Percentiles rank a stretch among this genome's conserved stretches.
phyloP scores from a whole-genome alignment of 2,797 vertebrate genomes.

The Molossus alvarezi region DNA sequence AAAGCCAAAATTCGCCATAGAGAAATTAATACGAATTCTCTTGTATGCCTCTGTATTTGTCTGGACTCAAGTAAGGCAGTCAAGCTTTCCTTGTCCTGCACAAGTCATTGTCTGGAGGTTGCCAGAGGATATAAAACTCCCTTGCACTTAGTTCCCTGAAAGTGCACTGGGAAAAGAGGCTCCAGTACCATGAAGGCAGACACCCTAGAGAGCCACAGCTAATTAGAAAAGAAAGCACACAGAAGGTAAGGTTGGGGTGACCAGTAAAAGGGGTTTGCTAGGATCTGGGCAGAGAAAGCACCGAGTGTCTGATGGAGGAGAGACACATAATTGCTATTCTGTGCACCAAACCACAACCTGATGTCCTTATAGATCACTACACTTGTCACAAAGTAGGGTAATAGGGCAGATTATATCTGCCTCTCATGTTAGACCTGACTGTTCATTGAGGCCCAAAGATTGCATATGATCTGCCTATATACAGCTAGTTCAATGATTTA shows the following conservation, averaged over 20 bases:
- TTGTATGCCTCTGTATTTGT: neutral
- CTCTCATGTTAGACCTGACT: conserved; percentile 35
- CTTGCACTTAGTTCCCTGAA: conserved; percentile 22
- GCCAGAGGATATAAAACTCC: neutral
- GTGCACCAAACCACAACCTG: neutral
- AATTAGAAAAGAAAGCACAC: conserved; percentile 17
- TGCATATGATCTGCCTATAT: conserved; percentile 4
- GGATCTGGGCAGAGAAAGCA: neutral
- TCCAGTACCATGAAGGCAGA: neutral
- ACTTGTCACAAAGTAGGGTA: neutral
- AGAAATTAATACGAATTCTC: neutral
- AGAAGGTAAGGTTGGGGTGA: neutral
- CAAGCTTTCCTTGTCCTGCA: neutral
- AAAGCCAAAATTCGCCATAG: neutral
- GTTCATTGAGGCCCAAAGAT: neutral
- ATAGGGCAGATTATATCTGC: neutral
- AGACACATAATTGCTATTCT: conserved; percentile 30
- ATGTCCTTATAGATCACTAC: conserved; percentile 26
- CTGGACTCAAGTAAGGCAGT: neutral
- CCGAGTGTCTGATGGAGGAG: neutral
- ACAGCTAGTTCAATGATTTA: conserved; percentile 23
- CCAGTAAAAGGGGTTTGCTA: neutral
- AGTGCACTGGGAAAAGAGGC: neutral
- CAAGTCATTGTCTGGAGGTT: neutral
- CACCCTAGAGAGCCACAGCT: neutral